These are phyloP conservation scores for Mus musculus DNA, from an alignment of 2,113 vertebrate genomes.

Conservation along the genomic window GRCm39 chr11:114849501-114850000, in stretches of 20 bases:
- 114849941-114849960: not conserved
- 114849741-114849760: not conserved
- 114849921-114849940: not conserved
- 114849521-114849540: not conserved
- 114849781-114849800: not conserved
- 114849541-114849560: not conserved
- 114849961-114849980: not conserved
- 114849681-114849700: not conserved
- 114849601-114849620: not conserved
- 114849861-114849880: not conserved
- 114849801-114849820: not conserved
- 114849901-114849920: rapidly evolving
- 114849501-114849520: not conserved
- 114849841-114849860: too few species aligned
- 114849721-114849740: not conserved
- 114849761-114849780: not conserved
- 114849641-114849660: not conserved
- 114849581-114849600: not conserved
- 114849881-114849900: not conserved
- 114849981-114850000: not conserved
- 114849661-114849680: rapidly evolving
- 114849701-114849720: not conserved
- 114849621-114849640: rapidly evolving
- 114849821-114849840: not conserved
- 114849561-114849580: not conserved